Evolutionary conservation across 2,888 invertebrate species (phyloP).

Genomic region (Lucinisca nassula): DNA sequence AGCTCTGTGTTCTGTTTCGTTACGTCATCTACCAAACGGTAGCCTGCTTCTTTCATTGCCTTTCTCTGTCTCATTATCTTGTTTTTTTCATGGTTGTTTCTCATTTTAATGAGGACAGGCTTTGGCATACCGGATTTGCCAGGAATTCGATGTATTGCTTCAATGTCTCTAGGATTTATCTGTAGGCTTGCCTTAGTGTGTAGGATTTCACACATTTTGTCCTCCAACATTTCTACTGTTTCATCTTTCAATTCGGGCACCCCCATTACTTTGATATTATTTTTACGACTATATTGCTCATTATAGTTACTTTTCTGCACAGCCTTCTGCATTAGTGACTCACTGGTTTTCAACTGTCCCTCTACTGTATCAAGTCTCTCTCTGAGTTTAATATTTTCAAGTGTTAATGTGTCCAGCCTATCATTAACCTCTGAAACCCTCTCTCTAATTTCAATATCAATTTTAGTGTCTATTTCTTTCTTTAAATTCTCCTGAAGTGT

Average conservation of each 20-base stretch:
- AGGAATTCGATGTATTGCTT: too few species aligned
- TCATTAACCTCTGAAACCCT: neutral
- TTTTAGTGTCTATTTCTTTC: neutral
- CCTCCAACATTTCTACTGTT: neutral
- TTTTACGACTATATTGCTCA: constrained; percentile 10
- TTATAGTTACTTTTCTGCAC: constrained; percentile 9
- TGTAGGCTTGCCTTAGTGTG: neutral
- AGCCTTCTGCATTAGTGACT: neutral
- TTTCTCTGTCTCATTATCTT: too few species aligned
- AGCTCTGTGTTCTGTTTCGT: constrained; percentile 12
- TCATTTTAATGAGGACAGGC: too few species aligned
- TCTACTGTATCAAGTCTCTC: neutral
- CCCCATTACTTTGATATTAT: constrained; percentile 3
- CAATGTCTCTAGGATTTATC: too few species aligned
- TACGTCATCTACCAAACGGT: constrained; percentile 20
- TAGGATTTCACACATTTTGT: neutral
- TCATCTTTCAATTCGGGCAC: neutral
- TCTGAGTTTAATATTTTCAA: neutral
- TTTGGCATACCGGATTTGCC: too few species aligned
- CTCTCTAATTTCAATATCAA: too few species aligned
- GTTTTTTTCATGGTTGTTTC: too few species aligned
- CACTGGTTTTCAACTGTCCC: neutral
- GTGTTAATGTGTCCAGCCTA: neutral
- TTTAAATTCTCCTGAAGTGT: neutral
- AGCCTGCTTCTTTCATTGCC: constrained; percentile 2